These are phyloP conservation scores for Propithecus coquereli DNA, from an alignment of 2,113 vertebrate species.

Conservation along the genomic window DNA sequence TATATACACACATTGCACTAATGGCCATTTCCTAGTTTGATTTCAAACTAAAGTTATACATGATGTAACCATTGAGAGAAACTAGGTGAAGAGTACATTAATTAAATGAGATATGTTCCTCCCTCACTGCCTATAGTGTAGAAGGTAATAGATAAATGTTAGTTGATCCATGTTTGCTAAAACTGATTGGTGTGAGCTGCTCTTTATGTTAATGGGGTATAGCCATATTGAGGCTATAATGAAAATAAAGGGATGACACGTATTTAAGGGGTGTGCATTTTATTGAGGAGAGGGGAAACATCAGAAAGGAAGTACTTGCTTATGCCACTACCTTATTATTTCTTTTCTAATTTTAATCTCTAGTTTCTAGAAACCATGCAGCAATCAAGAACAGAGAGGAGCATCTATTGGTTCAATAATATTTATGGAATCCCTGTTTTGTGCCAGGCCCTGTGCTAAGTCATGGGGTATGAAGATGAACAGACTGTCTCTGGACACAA, in stretches of 20 bases:
- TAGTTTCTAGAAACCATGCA: not conserved
- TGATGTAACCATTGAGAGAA: not conserved
- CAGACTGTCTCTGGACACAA: not conserved
- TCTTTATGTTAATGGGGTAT: not conserved
- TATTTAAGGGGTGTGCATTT: not conserved
- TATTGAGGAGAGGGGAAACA: not conserved
- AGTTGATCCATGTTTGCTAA: not conserved
- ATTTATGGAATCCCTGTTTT: not conserved
- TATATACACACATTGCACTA: not conserved
- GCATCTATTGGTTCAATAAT: not conserved
- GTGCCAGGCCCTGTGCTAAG: not conserved
- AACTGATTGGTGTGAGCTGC: not conserved
- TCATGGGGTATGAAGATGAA: not conserved
- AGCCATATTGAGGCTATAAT: not conserved
- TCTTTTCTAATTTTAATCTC: not conserved
- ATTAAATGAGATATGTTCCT: not conserved
- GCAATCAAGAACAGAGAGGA: not conserved
- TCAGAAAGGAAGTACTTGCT: not conserved
- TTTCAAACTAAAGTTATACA: not conserved
- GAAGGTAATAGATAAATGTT: not conserved
- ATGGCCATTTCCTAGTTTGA: not conserved
- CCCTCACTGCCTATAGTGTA: not conserved
- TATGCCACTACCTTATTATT: not conserved
- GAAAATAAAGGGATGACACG: not conserved
- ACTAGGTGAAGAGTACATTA: not conserved